Evolutionary conservation across 2,113 vertebrate species (phyloP).

Genomic region (Malurus cyaneus): DNA sequence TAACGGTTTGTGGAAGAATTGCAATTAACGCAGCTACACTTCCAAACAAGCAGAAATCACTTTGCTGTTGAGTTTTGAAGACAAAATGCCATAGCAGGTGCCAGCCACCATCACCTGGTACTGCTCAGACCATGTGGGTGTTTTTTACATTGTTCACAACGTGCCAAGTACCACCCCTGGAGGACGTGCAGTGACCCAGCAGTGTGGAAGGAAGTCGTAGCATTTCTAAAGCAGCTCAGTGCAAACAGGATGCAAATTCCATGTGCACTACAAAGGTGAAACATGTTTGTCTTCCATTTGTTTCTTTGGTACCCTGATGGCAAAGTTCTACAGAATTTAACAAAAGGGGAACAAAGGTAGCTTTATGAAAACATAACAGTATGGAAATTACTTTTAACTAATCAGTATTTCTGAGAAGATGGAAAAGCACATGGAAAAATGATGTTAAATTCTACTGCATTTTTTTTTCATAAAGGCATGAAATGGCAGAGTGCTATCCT

Average conservation of each 20-base stretch:
- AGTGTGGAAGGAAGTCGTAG: not conserved
- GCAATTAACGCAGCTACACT: slow-evolving; percentile 2
- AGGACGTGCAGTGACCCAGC: not conserved
- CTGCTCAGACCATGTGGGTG: not conserved
- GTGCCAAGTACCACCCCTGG: not conserved
- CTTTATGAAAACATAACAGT: not conserved
- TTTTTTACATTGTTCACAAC: not conserved
- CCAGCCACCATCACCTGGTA: not conserved
- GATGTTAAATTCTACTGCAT: not conserved
- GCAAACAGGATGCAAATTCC: not conserved
- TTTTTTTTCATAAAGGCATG: slow-evolving; percentile 26
- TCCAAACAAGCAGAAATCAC: not conserved
- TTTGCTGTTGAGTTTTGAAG: not conserved
- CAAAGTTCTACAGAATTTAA: not conserved
- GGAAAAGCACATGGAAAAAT: not conserved
- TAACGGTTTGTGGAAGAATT: not conserved
- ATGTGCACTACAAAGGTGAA: not conserved
- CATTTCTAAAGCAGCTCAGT: not conserved
- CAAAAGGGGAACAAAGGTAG: not conserved
- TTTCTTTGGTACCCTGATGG: slow-evolving; percentile 26
- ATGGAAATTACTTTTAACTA: not conserved
- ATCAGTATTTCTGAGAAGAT: not conserved
- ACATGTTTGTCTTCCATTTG: not conserved
- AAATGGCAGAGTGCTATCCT: not conserved
- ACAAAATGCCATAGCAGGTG: not conserved